Percentiles rank a stretch among this genome's conserved stretches.
Conservation (phyloP, 2,888 invertebrate species). For the Apoda limacodes region DNA sequence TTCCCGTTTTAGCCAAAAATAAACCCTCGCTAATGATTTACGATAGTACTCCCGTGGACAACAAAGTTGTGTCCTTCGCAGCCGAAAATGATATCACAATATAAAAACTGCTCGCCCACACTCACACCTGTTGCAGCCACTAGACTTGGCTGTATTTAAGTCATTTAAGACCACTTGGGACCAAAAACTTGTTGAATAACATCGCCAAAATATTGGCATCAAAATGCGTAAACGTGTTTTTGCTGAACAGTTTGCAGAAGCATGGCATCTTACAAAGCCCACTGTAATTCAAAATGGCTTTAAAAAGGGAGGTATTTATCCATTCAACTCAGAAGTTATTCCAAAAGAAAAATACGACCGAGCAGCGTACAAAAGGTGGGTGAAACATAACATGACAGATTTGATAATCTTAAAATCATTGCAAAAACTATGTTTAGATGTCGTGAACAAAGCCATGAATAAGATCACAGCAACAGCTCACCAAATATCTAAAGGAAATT, state of each 20-base stretch:
- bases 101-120: conserved; percentile 28
- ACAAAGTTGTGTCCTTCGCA: conserved; percentile 6
- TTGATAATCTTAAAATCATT: conserved; percentile 6
- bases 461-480: conserved; percentile 5
- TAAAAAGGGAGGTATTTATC: conserved; percentile 19
- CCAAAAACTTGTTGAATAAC: conserved; percentile 19
- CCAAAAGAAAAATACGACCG: conserved; percentile 8
- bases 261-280: too few species aligned
- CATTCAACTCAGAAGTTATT: conserved; percentile 8
- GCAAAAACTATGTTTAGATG: conserved; percentile 3
- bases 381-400: conserved; percentile 5
- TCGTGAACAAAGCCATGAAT: conserved; percentile 3
- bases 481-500: conserved; percentile 9
- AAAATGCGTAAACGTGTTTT: conserved; percentile 17
- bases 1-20: conserved; percentile 24
- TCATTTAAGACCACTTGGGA: conserved; percentile 22
- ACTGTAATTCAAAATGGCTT: conserved; percentile 18
- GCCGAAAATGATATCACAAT: conserved; percentile 8
- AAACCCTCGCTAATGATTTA: conserved; percentile 28
- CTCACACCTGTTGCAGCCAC: conserved; percentile 25
- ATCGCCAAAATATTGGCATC: conserved; percentile 18
- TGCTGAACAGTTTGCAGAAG: too few species aligned
- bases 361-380: conserved; percentile 7
- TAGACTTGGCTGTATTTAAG: conserved; percentile 26
- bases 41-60: conserved; percentile 24